Conservation (phyloP, 2,797 vertebrate species). For the Emydoidea blandingii region DNA sequence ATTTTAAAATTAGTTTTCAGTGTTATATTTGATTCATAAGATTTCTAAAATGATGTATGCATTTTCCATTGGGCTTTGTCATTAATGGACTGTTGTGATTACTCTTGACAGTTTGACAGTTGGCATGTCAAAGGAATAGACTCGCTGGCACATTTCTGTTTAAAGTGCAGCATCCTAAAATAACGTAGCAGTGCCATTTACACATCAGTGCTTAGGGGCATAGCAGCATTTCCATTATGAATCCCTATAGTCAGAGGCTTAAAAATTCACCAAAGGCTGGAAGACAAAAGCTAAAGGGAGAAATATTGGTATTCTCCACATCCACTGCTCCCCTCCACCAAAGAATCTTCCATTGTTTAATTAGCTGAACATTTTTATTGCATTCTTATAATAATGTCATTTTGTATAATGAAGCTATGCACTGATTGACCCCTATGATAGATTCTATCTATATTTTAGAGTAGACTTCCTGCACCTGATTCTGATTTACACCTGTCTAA, state of each 20-base stretch:
- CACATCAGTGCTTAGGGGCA: not conserved
- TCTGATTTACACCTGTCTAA: not conserved
- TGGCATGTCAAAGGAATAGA: not conserved
- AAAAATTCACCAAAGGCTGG: not conserved
- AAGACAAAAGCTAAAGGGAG: not conserved
- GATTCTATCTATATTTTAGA: not conserved
- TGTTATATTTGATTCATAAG: not conserved
- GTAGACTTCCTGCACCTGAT: not conserved
- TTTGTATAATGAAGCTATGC: not conserved
- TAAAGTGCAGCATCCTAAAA: not conserved
- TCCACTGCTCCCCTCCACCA: not conserved
- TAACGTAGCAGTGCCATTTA: not conserved
- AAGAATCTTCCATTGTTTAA: not conserved
- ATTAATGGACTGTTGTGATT: not conserved
- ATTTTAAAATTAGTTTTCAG: not conserved
- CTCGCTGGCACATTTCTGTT: not conserved
- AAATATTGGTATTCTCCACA: not conserved
- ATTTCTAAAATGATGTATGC: not conserved
- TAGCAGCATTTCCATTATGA: not conserved
- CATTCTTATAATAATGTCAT: not conserved
- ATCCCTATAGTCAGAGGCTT: not conserved
- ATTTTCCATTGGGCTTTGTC: not conserved
- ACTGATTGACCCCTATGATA: not conserved
- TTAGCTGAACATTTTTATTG: not conserved
- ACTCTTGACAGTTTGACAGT: not conserved